Base-by-base conservation (phyloP, 2,797 vertebrate species). In the Gouania willdenowi region DNA sequence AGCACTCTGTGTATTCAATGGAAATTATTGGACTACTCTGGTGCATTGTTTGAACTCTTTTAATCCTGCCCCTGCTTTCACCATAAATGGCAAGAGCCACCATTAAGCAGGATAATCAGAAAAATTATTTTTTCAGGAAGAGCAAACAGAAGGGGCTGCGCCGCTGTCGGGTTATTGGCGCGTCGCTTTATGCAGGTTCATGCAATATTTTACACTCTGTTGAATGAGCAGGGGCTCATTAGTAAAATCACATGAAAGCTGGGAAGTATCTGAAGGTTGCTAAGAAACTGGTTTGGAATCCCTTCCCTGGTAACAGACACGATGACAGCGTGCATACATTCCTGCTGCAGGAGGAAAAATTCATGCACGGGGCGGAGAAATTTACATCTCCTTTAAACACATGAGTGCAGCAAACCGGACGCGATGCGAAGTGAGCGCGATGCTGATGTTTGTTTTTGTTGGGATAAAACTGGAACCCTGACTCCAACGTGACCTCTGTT, bases 241-340 rank as follows among this genome's bases (percentile, higher is more conserved):
- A 79, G 81, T 55, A 56, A 79, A 81, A 81, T 81, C 69, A 71
- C 61, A 77, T 71, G 62, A 80, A 80, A 74, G 76, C 71, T 46
- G 48, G 63, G 55, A 78, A 15, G 44, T 66, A 67, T 77, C 60
- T 22, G 45, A 73, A 83, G 73, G 84, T 86, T 86, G 82, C 84
- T 86, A 85, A 85, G 84, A 79, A 83, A 86, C 84, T 78, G 76
- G 52, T 81, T 63, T 6, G 54, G 66, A 71, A 68, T 77, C 71
- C 59, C 69, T 79, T 81, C 66, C 71, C 66, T 73, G 65, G 77
- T 71, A 84, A 81, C 71, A 75, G 76, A 71, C 57, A 47, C 20
- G 43, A 53, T 56, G 47, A 71, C 49, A 53, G 54, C 48, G 20
- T 45, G 45, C 63, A 63, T 57, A 57, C 44, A 58, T 75, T 66